Percentiles rank a stretch among this genome's conserved stretches.
phyloP scores from a whole-genome alignment of 1,140 invertebrate genomes.

The Caenorhabditis latens region DNA sequence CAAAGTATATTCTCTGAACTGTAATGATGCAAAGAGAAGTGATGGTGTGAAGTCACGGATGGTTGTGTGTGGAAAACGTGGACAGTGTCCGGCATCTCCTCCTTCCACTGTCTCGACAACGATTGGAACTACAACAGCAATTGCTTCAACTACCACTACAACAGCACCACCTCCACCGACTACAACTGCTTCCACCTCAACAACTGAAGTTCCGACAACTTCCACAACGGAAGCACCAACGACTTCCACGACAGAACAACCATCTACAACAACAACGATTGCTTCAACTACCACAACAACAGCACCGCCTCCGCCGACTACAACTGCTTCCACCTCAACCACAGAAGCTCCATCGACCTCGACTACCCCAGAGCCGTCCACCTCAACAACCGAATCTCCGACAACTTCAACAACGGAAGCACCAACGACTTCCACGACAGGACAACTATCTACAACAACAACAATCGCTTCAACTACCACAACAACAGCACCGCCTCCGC shows the following conservation, averaged over 20 bases:
- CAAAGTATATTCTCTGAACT: slow-evolving; percentile 35
- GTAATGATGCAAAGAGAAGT: not conserved
- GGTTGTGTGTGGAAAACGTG: slow-evolving; percentile 31
- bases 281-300: not conserved
- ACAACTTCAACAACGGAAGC: not conserved
- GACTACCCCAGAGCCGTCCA: too few relatives aligned
- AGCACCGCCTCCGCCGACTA: not conserved
- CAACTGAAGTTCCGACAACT: not conserved
- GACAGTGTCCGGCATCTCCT: not conserved
- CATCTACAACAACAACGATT: not conserved
- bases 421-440: not conserved
- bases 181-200: not conserved
- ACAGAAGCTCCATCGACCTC: not conserved
- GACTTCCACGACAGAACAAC: not conserved
- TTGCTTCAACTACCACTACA: not conserved
- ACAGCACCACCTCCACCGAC: not conserved
- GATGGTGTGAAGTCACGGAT: not conserved
- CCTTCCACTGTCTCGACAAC: not conserved
- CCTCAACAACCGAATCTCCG: not conserved
- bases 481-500: not conserved
- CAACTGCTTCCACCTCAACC: not conserved
- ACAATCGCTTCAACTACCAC: not conserved
- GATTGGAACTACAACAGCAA: not conserved
- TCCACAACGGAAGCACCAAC: not conserved
- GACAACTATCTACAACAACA: not conserved